Evolutionary conservation across 2,888 invertebrate species (phyloP).

Genomic region (Eilema griseolum): DNA sequence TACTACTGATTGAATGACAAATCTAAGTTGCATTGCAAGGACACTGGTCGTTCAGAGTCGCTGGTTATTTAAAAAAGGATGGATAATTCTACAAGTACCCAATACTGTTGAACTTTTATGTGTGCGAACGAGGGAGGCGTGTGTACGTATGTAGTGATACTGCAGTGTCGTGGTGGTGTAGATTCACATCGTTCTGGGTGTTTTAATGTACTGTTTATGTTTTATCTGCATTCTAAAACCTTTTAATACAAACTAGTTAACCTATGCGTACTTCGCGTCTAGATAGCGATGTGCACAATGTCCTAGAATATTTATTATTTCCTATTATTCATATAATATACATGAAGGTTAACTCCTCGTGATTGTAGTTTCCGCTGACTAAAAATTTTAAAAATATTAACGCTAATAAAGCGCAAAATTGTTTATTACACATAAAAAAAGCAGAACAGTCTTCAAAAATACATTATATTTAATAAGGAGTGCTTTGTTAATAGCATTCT

Average conservation of each 20-base stretch:
- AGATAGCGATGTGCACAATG: neutral
- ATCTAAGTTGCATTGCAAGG: too few relatives aligned
- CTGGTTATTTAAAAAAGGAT: too few relatives aligned
- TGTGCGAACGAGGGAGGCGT: neutral
- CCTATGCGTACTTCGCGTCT: too few relatives aligned
- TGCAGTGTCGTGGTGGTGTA: neutral
- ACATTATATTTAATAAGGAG: neutral
- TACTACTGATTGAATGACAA: too few relatives aligned
- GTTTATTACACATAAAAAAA: neutral
- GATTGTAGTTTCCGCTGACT: neutral
- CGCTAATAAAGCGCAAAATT: neutral
- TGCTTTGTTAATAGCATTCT: neutral
- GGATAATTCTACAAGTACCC: too few relatives aligned
- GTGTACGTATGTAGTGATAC: neutral
- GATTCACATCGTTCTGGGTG: neutral
- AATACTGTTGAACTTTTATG: too few relatives aligned
- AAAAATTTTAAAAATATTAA: neutral
- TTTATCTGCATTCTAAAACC: too few relatives aligned
- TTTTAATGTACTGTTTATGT: too few relatives aligned
- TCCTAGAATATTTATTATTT: neutral
- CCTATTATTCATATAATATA: neutral
- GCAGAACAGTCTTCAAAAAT: neutral
- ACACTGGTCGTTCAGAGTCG: neutral
- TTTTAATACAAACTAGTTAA: too few relatives aligned
- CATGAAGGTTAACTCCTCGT: neutral